These are phyloP conservation scores for Brotula barbata DNA, from an alignment of 2,797 vertebrate species.

Conservation along the genomic window DNA sequence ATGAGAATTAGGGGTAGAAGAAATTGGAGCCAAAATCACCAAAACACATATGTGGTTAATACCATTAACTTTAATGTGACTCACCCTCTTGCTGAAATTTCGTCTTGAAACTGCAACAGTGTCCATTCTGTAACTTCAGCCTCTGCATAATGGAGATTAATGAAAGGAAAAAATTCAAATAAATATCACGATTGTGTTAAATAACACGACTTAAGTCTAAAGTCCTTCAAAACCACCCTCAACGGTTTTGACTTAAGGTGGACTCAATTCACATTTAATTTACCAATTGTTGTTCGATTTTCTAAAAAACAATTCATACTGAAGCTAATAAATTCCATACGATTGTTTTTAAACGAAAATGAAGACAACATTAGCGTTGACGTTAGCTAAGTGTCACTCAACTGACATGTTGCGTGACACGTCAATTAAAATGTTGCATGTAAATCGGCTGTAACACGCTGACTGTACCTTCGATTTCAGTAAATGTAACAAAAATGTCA, in stretches of 20 bases:
- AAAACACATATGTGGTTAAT: background rate
- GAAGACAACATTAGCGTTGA: background rate
- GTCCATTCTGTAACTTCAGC: constrained; percentile 55
- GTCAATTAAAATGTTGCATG: background rate
- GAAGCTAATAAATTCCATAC: no score
- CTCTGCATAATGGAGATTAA: background rate
- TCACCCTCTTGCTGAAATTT: constrained; percentile 56
- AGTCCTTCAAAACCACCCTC: no score
- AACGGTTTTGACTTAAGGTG: no score
- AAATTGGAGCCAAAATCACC: background rate
- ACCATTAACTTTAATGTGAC: background rate
- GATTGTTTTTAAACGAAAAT: no score
- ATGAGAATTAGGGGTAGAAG: no score
- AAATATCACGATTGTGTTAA: no score
- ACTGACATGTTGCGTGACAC: no score
- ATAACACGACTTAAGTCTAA: no score
- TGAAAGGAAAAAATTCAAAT: background rate
- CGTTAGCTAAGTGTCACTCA: background rate
- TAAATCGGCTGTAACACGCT: background rate
- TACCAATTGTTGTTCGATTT: no score
- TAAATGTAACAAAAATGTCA: background rate
- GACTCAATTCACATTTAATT: no score
- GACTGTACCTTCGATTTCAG: rapidly evolving
- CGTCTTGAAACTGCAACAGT: constrained; percentile 33
- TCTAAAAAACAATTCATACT: no score